Conservation (phyloP, 1,140 invertebrate species). For the Atta texana region DNA sequence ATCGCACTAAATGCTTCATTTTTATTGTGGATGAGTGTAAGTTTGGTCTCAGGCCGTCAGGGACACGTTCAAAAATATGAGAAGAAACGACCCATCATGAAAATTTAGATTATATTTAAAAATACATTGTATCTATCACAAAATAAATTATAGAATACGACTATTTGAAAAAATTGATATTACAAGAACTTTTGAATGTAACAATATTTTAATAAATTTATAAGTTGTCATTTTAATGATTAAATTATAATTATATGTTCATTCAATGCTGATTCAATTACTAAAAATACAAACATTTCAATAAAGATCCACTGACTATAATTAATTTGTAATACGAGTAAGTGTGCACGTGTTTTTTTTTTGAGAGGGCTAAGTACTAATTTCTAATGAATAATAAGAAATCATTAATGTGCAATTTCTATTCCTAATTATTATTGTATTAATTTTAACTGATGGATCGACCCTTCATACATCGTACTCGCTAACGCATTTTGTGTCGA, state of each 20-base stretch:
- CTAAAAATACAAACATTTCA: constrained; percentile 20
- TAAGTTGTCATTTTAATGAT: neutral
- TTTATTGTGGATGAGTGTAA: constrained; percentile 24
- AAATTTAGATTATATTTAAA: neutral
- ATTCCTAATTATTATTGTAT: constrained; percentile 9
- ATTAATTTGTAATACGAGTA: neutral
- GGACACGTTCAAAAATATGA: constrained; percentile 32
- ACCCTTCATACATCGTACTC: constrained; percentile 42
- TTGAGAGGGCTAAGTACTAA: neutral
- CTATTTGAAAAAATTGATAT: neutral
- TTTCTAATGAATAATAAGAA: neutral
- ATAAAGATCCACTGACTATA: neutral
- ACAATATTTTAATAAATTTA: constrained; percentile 11
- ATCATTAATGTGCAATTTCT: neutral
- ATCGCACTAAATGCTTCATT: constrained; percentile 22
- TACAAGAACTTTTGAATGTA: neutral
- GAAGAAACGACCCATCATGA: constrained; percentile 19
- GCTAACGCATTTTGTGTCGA: constrained; percentile 46
- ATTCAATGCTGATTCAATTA: neutral
- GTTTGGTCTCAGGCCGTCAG: constrained; percentile 56
- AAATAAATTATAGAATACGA: neutral
- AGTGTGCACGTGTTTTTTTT: neutral
- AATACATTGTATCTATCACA: neutral
- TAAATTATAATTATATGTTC: constrained; percentile 21
- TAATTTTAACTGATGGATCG: neutral